Evolutionary conservation across 2,113 vertebrate species (phyloP).

Genomic region (Esox niger): DNA sequence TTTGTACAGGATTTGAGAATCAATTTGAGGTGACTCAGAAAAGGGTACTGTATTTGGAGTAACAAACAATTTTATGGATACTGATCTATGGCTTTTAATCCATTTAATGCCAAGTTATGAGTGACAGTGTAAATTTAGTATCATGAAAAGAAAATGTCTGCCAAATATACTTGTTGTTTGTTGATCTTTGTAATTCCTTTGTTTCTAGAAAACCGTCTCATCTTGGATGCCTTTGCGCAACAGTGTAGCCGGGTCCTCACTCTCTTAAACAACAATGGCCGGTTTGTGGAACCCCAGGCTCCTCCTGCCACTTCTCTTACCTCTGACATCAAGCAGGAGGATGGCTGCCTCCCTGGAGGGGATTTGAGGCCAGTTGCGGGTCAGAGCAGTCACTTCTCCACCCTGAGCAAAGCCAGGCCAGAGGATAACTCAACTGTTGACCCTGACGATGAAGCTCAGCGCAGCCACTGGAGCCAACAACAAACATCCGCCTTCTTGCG

Average conservation of each 20-base stretch:
- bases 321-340: constrained; percentile 90
- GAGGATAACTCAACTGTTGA: constrained; percentile 79
- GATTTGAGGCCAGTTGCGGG: constrained; percentile 62
- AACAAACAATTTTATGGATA: no score
- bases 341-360: constrained; percentile 58
- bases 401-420: constrained; percentile 67
- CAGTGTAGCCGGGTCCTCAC: constrained; percentile 96
- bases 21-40: no score
- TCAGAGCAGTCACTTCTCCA: constrained; percentile 39
- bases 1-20: no score
- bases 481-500: constrained; percentile 92
- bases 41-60: no score
- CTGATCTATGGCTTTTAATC: no score
- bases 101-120: no score
- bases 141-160: no score
- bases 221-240: constrained; percentile 96
- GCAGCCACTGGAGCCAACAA: constrained; percentile 86
- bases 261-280: constrained; percentile 93
- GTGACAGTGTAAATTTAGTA: no score
- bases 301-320: constrained; percentile 71
- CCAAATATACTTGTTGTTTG: no score
- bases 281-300: constrained; percentile 77
- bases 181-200: neutral
- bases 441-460: constrained; percentile 82
- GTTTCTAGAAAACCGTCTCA: constrained; percentile 89